Evolutionary conservation across 2,113 vertebrate species (phyloP).

Genomic region (Melanostigma gelatinosum): DNA sequence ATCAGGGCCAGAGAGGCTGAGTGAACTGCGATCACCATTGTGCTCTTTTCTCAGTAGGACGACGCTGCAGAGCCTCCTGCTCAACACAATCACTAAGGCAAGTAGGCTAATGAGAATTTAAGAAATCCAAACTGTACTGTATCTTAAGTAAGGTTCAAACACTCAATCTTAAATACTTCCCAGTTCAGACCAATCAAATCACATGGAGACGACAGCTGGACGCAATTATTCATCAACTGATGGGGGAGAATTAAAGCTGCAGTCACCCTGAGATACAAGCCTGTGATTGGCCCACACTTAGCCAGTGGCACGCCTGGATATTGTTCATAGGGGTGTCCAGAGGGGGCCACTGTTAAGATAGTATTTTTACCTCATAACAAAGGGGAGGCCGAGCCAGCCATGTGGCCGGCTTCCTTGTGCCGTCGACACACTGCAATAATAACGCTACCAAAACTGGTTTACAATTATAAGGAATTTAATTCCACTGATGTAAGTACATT

Average conservation of each 20-base stretch:
- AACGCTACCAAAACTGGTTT: too few relatives aligned
- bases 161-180: neutral
- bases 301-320: neutral
- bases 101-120: neutral
- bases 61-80: neutral
- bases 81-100: neutral
- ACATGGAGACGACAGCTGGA: slow-evolving; percentile 44
- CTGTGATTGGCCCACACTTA: slow-evolving; percentile 3
- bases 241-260: neutral
- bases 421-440: too few relatives aligned
- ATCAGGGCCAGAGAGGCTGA: slow-evolving; percentile 13
- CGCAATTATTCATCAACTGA: slow-evolving; percentile 17
- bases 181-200: slow-evolving; percentile 13
- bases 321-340: neutral
- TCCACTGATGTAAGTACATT: too few relatives aligned
- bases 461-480: too few relatives aligned
- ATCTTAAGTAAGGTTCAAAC: neutral
- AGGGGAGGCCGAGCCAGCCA: too few relatives aligned
- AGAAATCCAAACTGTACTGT: neutral
- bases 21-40: neutral
- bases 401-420: too few relatives aligned
- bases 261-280: slow-evolving; percentile 6
- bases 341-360: neutral
- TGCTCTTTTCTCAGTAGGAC: neutral
- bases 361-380: too few relatives aligned